phyloP scores from a whole-genome alignment of 2,797 vertebrate species.

The Hemibagrus guttatus region DNA sequence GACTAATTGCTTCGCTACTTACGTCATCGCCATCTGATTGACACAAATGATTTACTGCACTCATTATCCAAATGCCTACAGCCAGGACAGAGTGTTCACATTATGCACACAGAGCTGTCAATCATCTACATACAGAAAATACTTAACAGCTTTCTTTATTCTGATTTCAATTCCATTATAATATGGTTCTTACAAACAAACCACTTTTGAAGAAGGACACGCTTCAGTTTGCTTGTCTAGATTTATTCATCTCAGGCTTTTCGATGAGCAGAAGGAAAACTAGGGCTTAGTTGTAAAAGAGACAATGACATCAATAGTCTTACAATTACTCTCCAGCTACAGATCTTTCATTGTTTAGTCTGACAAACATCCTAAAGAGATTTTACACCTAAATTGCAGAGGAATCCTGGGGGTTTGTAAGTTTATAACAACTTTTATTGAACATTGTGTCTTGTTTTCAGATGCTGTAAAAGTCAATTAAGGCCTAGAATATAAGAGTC shows the following conservation, averaged over 20 bases:
- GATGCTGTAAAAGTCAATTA: constrained; percentile 6
- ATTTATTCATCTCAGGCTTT: neutral
- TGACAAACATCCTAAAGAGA: constrained; percentile 23
- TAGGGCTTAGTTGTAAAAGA: neutral
- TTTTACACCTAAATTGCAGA: constrained; percentile 38
- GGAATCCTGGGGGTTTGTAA: constrained; percentile 4
- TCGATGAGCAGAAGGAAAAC: neutral
- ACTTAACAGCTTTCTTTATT: neutral
- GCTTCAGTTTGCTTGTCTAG: neutral
- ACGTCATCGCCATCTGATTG: neutral
- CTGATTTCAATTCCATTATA: neutral
- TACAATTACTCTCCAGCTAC: neutral
- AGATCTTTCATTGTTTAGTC: neutral
- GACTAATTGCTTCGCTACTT: neutral
- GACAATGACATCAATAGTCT: neutral
- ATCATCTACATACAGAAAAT: neutral
- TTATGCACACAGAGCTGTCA: neutral
- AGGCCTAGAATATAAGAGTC: neutral
- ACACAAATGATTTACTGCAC: constrained; percentile 17
- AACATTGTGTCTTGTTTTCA: neutral
- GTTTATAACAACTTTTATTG: neutral
- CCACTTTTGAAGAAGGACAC: neutral
- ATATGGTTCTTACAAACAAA: neutral
- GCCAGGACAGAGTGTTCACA: neutral
- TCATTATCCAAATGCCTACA: constrained; percentile 13